A percentile compares a stretch with the other conserved stretches of the same genome.
These are phyloP conservation scores for Trisateles emortualis DNA, from an alignment of 2,888 invertebrate genomes.

Conservation along the genomic window DNA sequence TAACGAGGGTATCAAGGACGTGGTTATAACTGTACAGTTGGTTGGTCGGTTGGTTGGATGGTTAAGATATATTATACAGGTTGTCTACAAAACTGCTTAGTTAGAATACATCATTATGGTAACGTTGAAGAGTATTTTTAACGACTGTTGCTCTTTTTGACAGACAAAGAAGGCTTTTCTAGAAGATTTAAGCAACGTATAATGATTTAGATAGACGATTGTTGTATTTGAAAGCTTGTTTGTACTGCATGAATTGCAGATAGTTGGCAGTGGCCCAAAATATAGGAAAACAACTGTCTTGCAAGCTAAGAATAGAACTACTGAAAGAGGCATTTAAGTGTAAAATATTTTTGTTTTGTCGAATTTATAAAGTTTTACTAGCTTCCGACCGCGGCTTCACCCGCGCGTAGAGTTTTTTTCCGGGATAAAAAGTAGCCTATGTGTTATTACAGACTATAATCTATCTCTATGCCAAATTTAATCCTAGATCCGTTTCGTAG, in stretches of 20 bases:
- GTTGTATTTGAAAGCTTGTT: slow-evolving; percentile 11
- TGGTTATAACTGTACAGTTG: slow-evolving; percentile 32
- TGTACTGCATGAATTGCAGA: slow-evolving; percentile 6
- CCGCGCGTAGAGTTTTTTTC: no score
- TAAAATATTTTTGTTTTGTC: neutral
- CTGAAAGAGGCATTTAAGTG: neutral
- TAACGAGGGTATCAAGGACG: slow-evolving; percentile 60
- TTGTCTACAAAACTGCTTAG: slow-evolving; percentile 14
- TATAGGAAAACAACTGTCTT: slow-evolving; percentile 14
- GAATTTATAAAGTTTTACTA: no score
- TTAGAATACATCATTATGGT: slow-evolving; percentile 43
- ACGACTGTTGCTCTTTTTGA: slow-evolving; percentile 42
- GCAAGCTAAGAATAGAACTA: neutral
- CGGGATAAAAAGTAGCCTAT: no score
- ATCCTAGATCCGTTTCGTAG: no score
- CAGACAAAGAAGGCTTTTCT: slow-evolving; percentile 21
- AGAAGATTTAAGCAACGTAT: slow-evolving; percentile 13
- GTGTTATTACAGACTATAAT: no score
- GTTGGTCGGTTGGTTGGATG: no score
- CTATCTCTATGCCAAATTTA: no score
- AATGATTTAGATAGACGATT: slow-evolving; percentile 7
- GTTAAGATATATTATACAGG: no score
- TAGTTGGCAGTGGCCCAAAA: slow-evolving; percentile 10
- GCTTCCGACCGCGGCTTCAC: no score
- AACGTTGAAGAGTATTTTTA: slow-evolving; percentile 34